These are phyloP conservation scores for Drosophila arizonae DNA, from an alignment of 1,140 invertebrate species.

Conservation along the genomic window DNA sequence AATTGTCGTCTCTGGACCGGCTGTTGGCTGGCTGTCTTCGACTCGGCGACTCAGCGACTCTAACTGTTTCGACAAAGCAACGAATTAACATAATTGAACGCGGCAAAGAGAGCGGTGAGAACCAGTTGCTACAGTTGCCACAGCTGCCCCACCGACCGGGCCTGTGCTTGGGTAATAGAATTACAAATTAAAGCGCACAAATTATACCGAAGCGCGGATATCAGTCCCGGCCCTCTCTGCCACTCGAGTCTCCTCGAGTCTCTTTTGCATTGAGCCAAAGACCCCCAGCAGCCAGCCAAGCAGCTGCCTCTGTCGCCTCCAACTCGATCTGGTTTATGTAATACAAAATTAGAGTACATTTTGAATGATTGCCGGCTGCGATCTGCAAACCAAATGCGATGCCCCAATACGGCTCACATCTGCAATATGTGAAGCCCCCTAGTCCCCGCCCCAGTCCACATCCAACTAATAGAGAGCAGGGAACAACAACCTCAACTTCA, in stretches of 20 bases:
- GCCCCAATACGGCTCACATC: constrained; percentile 23
- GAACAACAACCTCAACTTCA: constrained; percentile 3
- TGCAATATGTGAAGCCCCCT: constrained; percentile 7
- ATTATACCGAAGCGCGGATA: constrained; percentile 75
- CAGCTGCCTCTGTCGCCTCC: constrained; percentile 25
- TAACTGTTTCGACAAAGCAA: constrained; percentile 73
- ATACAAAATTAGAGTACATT: constrained; percentile 78
- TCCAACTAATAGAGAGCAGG: constrained; percentile 39
- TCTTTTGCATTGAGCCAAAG: constrained; percentile 32
- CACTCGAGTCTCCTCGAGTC: background rate
- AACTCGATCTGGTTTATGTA: constrained; percentile 61
- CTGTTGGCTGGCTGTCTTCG: constrained; percentile 23
- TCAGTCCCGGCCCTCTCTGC: constrained; percentile 9
- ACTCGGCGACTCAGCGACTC: constrained; percentile 26
- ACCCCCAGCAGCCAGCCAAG: constrained; percentile 42
- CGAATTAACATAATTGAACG: constrained; percentile 80
- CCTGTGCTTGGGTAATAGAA: constrained; percentile 77
- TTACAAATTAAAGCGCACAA: constrained; percentile 82
- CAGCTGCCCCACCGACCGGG: constrained; percentile 41
- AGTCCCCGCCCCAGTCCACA: background rate
- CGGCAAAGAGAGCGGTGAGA: constrained; percentile 55
- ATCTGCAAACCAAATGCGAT: constrained; percentile 75
- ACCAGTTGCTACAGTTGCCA: constrained; percentile 56
- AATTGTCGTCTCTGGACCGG: constrained; percentile 35
- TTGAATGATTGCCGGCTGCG: constrained; percentile 65